A percentile compares a stretch with the other conserved stretches of the same genome.
phyloP scores from a whole-genome alignment of 1,140 invertebrate genomes.

The Drosophila oshimai region DNA sequence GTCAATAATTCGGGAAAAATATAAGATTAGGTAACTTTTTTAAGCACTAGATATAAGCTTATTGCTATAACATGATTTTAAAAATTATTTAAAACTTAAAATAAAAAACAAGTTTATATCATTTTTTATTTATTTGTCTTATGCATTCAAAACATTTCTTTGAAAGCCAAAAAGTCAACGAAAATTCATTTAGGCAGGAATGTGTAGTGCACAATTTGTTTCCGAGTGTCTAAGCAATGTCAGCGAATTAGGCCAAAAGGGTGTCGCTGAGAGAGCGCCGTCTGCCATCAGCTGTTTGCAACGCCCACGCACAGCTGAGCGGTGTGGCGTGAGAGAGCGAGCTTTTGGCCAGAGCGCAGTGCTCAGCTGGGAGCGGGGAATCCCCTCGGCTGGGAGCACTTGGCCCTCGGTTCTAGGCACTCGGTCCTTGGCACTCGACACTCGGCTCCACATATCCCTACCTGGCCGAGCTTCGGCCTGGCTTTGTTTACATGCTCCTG shows the following conservation, averaged over 20 bases:
- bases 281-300: conserved; percentile 60
- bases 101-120: too few relatives aligned
- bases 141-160: too few relatives aligned
- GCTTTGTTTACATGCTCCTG: conserved; percentile 49
- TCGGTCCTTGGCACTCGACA: conserved; percentile 1
- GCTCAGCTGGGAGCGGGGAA: conserved; percentile 22
- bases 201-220: too few relatives aligned
- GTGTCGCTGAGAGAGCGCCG: conserved; percentile 12
- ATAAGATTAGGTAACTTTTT: too few relatives aligned
- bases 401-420: neutral
- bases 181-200: too few relatives aligned
- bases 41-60: too few relatives aligned
- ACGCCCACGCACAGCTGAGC: conserved; percentile 53
- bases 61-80: too few relatives aligned
- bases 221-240: conserved; percentile 46
- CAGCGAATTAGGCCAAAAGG: conserved; percentile 61
- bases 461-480: conserved; percentile 24
- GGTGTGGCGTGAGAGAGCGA: conserved; percentile 6
- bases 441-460: conserved; percentile 8
- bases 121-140: too few relatives aligned
- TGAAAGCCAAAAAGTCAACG: too few relatives aligned
- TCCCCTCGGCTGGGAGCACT: neutral
- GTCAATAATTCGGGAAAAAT: too few relatives aligned
- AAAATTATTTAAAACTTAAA: too few relatives aligned
- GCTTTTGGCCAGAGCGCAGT: conserved; percentile 20